Evolutionary conservation across 35 echinoderm and acorn worm species (phyloP), one percentile per base, ranked within the genome.

Genomic region (Anneissia japonica): DNA sequence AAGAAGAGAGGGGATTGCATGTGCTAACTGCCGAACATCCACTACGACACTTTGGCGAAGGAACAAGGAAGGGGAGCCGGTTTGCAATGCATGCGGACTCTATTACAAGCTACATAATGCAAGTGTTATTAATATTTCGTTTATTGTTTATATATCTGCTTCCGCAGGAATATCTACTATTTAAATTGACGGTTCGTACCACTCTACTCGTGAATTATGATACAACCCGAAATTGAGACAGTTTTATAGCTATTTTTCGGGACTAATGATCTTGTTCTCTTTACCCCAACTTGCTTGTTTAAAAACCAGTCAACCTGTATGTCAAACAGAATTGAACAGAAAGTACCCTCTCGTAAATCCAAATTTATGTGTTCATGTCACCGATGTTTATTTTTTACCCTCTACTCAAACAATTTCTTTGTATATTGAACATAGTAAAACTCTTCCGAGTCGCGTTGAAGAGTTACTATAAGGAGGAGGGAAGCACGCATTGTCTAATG

Each of bases 51-150:
- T 97, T 30, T 97, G 95, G 95, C 91, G 95, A 46, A 84, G 95
- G 30, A 97, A 97, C 83, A 97, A 97, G 41, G 95, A 97, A 11
- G 95, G 95, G 19, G 95, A 97, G 89, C 95, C 95, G 32, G 95
- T 97, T 17, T 97, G 95, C 83, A 97, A 97, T 46, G 95, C 95
- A 28, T 97, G 95, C 74, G 95, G 95, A 31, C 86, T 97, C 16
- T 97, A 97, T 74, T 97, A 85, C 81, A 97, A 97, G 81, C 84
- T 97, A 83, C 95, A 97, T 73, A 83, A 88, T 56, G 95, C 93
- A 86, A 91, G 95, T 93, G 40, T 19, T 81, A 39, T 38, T 32
- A 7, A n/a, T n/a, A n/a, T n/a, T n/a, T n/a, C n/a, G n/a, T n/a
- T n/a, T n/a, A n/a, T n/a, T n/a, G n/a, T n/a, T n/a, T n/a, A n/a